These are phyloP conservation scores for Gnatocerus cornutus DNA, from an alignment of 2,888 invertebrate genomes.

Conservation along the genomic window DNA sequence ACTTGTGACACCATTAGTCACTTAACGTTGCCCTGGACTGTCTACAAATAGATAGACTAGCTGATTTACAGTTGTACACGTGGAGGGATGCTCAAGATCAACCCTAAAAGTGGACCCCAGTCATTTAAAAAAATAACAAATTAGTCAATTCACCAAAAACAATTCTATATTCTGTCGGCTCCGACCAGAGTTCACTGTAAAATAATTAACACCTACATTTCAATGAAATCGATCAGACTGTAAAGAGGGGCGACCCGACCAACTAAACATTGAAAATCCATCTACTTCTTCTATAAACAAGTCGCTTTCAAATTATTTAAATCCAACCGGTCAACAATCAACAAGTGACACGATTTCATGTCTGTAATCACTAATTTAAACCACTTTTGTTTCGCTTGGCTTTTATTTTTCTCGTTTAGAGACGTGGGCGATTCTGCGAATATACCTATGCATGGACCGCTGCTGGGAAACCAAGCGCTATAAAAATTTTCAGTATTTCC, in stretches of 20 bases:
- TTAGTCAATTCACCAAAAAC: too few species aligned
- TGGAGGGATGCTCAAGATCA: constrained; percentile 35
- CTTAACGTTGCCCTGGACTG: constrained; percentile 65
- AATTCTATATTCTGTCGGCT: background rate
- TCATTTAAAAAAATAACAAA: too few species aligned
- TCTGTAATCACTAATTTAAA: constrained; percentile 1
- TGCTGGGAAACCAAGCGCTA: background rate
- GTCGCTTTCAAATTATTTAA: constrained; percentile 25
- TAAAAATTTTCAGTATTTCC: constrained; percentile 29
- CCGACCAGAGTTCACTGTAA: background rate
- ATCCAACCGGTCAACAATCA: constrained; percentile 8
- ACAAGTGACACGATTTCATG: constrained; percentile 16
- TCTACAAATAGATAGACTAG: constrained; percentile 66
- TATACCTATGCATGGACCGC: background rate
- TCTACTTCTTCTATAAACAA: constrained; percentile 33
- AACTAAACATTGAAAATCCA: constrained; percentile 20
- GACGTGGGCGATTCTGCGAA: background rate
- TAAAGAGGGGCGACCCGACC: constrained; percentile 33
- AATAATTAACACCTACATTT: constrained; percentile 11
- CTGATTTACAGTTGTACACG: constrained; percentile 66
- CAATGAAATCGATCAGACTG: constrained; percentile 31
- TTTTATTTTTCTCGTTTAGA: background rate
- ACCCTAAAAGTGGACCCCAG: constrained; percentile 16
- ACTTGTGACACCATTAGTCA: constrained; percentile 69
- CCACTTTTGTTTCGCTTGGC: constrained; percentile 1